Evolutionary conservation across 2,888 invertebrate species (phyloP), one percentile per base, ranked within the genome.

Genomic region (Sphecodes monilicornis): DNA sequence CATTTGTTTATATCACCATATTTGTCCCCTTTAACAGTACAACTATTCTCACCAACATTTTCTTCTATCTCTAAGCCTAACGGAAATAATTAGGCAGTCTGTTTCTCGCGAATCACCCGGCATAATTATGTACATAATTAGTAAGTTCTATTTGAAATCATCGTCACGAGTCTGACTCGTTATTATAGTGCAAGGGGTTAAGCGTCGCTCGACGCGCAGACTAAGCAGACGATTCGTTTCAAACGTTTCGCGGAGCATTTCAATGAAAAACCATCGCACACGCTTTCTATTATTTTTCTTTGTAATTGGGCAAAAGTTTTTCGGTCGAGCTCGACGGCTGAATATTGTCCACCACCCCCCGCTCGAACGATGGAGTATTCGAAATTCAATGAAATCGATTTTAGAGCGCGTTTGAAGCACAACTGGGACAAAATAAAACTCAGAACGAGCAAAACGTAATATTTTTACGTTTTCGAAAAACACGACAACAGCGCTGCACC

Each of bases 401-500:
- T 69, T 29, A 43, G 22, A 16, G 66, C 26, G 36, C 29, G 76
- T 71, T 76, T 68, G 32, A 71, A 32, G 41, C 22, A 16, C 71
- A 29, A 22, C 26, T 3, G 22, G 46, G 57, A n/a, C 76, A 66
- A 80, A 82, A 82, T 78, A 82, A 82, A 82, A 26, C 16, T 22
- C 50, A 18, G 64, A 3, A 36, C 26, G 22, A 22, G n/a, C 16
- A 13, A 39, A 78, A n/a, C 60, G 69, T 75, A 70, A 79, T 76
- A 39, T 78, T 79, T 82, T 71, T 76, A 26, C 29, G 29, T 29
- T 76, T 71, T 68, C 72, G 29, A 76, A 78, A 85, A 78, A 39
- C 69, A 57, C 18, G 29, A n/a, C 68, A 69, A 69, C 26, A 71
- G 43, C 8, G 16, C 13, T n/a, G 43, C 68, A 69, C 10, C 18